Conservation (phyloP, 2,888 invertebrate species). For the Ischnura elegans region DNA sequence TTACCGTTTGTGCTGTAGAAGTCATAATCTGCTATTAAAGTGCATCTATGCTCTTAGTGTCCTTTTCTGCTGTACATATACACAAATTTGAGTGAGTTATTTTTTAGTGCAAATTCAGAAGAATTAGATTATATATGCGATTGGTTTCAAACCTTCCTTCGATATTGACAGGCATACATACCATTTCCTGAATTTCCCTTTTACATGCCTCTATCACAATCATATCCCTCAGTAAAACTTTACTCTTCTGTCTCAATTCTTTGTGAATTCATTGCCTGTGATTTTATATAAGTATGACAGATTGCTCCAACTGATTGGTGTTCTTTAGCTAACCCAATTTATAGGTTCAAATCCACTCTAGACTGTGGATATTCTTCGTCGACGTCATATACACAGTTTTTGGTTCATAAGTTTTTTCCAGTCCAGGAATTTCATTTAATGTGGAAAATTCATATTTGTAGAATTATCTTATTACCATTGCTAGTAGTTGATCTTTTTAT, state of each 20-base stretch:
- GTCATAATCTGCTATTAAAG: too few relatives aligned
- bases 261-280: too few relatives aligned
- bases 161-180: too few relatives aligned
- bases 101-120: background rate
- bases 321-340: background rate
- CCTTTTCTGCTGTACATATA: too few relatives aligned
- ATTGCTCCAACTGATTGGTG: too few relatives aligned
- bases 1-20: too few relatives aligned
- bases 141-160: background rate
- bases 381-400: background rate
- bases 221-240: too few relatives aligned
- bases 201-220: too few relatives aligned
- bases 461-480: background rate
- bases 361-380: background rate
- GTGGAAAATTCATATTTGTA: background rate
- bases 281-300: too few relatives aligned
- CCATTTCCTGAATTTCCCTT: background rate
- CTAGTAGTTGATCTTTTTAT: background rate
- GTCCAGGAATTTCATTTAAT: background rate
- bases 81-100: too few relatives aligned
- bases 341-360: background rate
- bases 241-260: too few relatives aligned
- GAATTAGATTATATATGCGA: background rate
- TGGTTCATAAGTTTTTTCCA: background rate
- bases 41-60: too few relatives aligned